Percentiles rank a stretch among this genome's conserved stretches.
Conservation (phyloP, 1,140 invertebrate species). For the Diabrotica virgifera region DNA sequence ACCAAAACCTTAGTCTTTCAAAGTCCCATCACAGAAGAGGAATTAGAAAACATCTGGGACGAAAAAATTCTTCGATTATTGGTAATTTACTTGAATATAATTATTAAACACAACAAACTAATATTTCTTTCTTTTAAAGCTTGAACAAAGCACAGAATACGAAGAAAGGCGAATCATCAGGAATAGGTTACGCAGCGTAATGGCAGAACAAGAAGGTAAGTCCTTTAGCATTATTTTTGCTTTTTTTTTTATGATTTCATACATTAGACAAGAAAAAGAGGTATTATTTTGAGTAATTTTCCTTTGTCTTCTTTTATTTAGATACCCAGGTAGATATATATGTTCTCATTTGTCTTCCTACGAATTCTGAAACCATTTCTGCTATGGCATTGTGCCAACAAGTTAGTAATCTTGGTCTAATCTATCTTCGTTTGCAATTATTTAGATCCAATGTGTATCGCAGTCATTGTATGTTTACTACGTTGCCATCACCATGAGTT, state of each 20-base stretch:
- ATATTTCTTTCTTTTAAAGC: conserved; percentile 54
- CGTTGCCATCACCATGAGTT: no score
- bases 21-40: conserved; percentile 49
- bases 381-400: no score
- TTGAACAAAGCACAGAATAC: conserved; percentile 82
- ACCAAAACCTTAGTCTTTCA: conserved; percentile 41
- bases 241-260: neutral
- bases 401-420: no score
- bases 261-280: neutral
- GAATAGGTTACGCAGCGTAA: conserved; percentile 69
- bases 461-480: no score
- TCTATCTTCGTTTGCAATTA: no score
- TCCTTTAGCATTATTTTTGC: no score
- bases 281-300: neutral
- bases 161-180: conserved; percentile 79
- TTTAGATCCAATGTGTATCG: no score
- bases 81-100: conserved; percentile 51
- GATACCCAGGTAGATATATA: no score
- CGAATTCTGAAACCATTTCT: no score
- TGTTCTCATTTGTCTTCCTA: no score
- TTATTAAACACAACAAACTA: neutral
- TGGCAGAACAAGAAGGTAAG: conserved; percentile 75
- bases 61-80: conserved; percentile 65
- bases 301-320: no score
- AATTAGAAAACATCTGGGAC: conserved; percentile 71